Evolutionary conservation across 2,888 invertebrate species (phyloP).

Genomic region (Sarcophaga variegata): DNA sequence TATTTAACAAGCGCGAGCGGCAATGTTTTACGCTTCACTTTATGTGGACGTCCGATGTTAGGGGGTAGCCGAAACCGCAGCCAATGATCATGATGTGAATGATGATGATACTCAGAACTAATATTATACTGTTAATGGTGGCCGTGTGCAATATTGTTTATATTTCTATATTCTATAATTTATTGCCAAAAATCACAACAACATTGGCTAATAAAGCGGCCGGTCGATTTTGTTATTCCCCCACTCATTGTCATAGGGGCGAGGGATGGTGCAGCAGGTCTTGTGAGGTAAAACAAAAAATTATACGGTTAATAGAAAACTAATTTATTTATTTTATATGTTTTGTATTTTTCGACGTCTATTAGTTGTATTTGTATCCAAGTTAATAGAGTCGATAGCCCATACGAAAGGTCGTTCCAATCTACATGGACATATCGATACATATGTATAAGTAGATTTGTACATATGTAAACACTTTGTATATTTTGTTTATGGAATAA

Average conservation of each 20-base stretch:
- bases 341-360: too few species aligned
- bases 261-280: neutral
- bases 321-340: neutral
- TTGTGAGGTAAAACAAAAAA: slow-evolving; percentile 11
- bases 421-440: too few species aligned
- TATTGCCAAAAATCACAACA: slow-evolving; percentile 71
- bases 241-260: neutral
- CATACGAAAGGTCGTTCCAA: too few species aligned
- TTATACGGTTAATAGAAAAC: slow-evolving; percentile 14
- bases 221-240: slow-evolving; percentile 36
- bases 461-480: neutral
- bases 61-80: neutral
- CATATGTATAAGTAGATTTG: too few species aligned
- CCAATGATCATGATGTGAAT: slow-evolving; percentile 24
- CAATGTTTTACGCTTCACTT: slow-evolving; percentile 56
- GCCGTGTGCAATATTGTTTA: slow-evolving; percentile 82
- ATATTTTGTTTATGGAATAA: slow-evolving; percentile 31
- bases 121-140: slow-evolving; percentile 72
- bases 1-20: slow-evolving; percentile 67
- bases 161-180: slow-evolving; percentile 73
- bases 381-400: too few species aligned
- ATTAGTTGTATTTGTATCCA: too few species aligned
- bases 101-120: slow-evolving; percentile 45
- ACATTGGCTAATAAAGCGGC: slow-evolving; percentile 69
- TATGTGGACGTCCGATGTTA: slow-evolving; percentile 6